Conservation (phyloP, 1,140 invertebrate species). For the Heliothis subflexa region DNA sequence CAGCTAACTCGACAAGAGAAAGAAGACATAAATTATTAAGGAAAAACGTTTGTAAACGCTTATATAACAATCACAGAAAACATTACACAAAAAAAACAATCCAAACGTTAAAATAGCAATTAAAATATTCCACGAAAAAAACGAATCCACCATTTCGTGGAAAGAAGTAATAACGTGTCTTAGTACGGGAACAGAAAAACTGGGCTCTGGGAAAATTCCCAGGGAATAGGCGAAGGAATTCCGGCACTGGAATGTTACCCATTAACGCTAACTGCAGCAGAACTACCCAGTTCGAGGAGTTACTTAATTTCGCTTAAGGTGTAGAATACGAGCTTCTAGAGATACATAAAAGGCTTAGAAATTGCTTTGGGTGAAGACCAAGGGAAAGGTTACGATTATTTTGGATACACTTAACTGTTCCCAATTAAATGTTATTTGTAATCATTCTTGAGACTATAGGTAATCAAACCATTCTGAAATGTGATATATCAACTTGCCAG, state of each 20-base stretch:
- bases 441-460: background rate
- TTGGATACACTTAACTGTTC: background rate
- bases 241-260: constrained; percentile 46
- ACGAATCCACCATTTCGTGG: constrained; percentile 18
- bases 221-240: constrained; percentile 52
- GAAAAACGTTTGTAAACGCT: background rate
- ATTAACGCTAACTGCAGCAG: constrained; percentile 52
- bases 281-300: constrained; percentile 54
- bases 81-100: background rate
- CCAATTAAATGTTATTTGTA: background rate
- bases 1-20: no score
- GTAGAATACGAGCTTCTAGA: constrained; percentile 1
- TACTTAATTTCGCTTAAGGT: constrained; percentile 50
- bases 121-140: background rate
- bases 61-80: background rate
- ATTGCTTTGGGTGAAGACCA: background rate
- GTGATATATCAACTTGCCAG: no score
- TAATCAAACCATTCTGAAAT: background rate
- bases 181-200: constrained; percentile 38
- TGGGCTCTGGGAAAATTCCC: constrained; percentile 40
- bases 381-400: background rate
- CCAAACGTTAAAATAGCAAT: background rate
- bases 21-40: no score
- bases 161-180: constrained; percentile 44
- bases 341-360: constrained; percentile 25